Base-by-base conservation (phyloP, 1,140 invertebrate species). In the Neoseiulus cucumeris region DNA sequence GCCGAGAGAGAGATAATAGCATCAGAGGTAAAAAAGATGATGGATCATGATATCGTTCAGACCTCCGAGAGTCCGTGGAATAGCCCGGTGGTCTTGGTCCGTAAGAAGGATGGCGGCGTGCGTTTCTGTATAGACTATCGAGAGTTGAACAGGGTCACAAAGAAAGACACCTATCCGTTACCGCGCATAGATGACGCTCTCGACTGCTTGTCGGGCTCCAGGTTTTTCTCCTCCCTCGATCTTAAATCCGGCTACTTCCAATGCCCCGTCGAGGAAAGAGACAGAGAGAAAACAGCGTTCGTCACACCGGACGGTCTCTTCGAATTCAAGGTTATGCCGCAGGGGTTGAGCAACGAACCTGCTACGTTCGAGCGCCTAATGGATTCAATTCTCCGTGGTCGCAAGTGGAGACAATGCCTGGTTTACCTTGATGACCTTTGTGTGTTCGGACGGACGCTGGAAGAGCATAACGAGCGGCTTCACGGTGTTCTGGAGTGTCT, bases 331-430 rank as follows among this genome's bases (percentile, higher is more conserved):
- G 67, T 70, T 65, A 69, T 77, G 66, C 76, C 74, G n/a, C 78
- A 77, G 68, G 76, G 77, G 65, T 72, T 30, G 7, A 66, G 64
- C 20, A 78, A 77, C 69, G 72, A 74, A 25, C 72, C 74, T 17
- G 69, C 73, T 17, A 72, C 75, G 18, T 82, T 80, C 68, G 76
- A 80, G 70, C 65, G 79, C 14, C 74, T 76, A 14, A 79, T 82
- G 64, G 72, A 79, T 68, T 72, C n/a, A 71, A 79, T 1, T 69
- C n/a, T 79, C 2, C 66, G 73, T 25, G 75, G 71, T 6, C 4
- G 9, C 4, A 39, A 39, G 33, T 39, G 33, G 33, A 39, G 9
- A 9, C 4, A 39, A 39, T 39, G 33, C 9, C 33, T 39, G 4
- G 33, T 39, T 6, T 39, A 39, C 33, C 33, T 39, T 6, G 33